Evolutionary conservation across 2,113 vertebrate genomes (phyloP).

Genomic region (Antechinus stuartii): DNA sequence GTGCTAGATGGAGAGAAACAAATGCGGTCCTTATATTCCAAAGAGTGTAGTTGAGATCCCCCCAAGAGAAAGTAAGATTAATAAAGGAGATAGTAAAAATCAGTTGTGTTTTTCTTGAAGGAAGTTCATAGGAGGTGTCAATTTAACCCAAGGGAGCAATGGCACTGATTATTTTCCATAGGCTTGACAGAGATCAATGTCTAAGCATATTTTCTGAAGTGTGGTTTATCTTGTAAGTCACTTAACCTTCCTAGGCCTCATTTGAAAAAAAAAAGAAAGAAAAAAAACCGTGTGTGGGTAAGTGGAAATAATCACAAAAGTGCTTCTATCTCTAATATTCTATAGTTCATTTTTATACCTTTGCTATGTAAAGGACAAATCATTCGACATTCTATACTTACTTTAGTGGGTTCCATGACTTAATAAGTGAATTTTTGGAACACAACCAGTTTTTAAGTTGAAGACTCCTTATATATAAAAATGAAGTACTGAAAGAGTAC

Average conservation of each 20-base stretch:
- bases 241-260: background rate
- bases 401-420: background rate
- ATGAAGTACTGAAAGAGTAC: background rate
- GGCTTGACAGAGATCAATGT: constrained; percentile 37
- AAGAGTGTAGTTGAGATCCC: constrained; percentile 41
- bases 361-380: constrained; percentile 35
- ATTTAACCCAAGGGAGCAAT: constrained; percentile 57
- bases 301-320: background rate
- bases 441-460: background rate
- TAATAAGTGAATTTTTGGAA: background rate
- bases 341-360: constrained; percentile 37
- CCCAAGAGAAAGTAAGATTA: constrained; percentile 60
- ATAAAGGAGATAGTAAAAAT: constrained; percentile 48
- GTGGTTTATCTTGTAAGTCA: constrained; percentile 15
- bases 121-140: constrained; percentile 66
- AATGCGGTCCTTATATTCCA: constrained; percentile 47
- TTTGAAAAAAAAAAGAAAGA: background rate
- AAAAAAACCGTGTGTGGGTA: background rate
- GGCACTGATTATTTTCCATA: constrained; percentile 33
- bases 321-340: background rate
- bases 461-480: background rate
- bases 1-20: constrained; percentile 32
- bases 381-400: background rate
- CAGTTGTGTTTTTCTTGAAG: constrained; percentile 58
- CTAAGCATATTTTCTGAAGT: constrained; percentile 41